Conservation (phyloP, 2,797 vertebrate species). For the Macrochelys suwanniensis region DNA sequence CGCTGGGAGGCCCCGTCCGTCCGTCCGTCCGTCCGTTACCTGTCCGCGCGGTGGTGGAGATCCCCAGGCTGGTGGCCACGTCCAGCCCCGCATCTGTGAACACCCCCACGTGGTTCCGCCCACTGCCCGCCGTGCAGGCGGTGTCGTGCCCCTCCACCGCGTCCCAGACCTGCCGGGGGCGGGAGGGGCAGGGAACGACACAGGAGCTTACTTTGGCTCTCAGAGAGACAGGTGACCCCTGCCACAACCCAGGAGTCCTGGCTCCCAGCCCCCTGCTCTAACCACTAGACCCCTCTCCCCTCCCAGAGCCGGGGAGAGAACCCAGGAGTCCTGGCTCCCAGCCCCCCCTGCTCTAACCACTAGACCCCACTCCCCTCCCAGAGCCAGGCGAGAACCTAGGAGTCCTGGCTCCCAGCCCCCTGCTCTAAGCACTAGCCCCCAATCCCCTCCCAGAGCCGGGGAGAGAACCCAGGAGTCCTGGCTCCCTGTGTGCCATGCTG, state of each 20-base stretch:
- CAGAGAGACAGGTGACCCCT: neutral
- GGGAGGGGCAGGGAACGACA: neutral
- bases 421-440: too few relatives aligned
- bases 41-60: neutral
- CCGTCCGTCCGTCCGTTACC: too few relatives aligned
- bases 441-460: too few relatives aligned
- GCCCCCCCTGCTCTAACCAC: too few relatives aligned
- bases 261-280: neutral
- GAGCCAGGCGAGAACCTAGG: too few relatives aligned
- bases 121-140: constrained; percentile 85
- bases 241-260: neutral
- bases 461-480: too few relatives aligned
- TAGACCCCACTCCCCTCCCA: too few relatives aligned
- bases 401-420: too few relatives aligned
- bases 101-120: constrained; percentile 50
- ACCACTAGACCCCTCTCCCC: neutral
- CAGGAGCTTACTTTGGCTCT: neutral
- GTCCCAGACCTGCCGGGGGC: constrained; percentile 83
- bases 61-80: constrained; percentile 72
- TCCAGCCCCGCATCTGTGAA: constrained; percentile 84
- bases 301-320: too few relatives aligned
- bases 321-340: too few relatives aligned
- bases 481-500: too few relatives aligned
- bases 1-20: too few relatives aligned
- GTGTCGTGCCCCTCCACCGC: constrained; percentile 82